Evolutionary conservation across 2,888 invertebrate species (phyloP).

Genomic region (Heliothis peltigera): DNA sequence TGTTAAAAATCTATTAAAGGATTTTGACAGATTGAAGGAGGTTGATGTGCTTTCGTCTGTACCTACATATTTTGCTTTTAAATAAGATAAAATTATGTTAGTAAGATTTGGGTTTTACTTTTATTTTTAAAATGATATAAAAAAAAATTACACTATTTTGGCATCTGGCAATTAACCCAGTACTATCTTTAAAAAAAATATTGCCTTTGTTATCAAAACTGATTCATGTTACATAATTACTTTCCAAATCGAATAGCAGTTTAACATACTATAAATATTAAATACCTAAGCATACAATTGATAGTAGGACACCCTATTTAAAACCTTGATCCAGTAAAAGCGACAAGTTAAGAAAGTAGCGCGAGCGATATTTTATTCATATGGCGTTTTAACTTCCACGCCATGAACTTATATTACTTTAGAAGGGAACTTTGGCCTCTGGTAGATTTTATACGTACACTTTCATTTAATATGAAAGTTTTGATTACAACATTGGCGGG

Average conservation of each 20-base stretch:
- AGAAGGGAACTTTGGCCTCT: conserved; percentile 9
- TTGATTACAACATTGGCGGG: too few species aligned
- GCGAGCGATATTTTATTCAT: conserved; percentile 50
- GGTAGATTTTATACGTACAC: conserved; percentile 15
- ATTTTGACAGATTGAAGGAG: too few species aligned
- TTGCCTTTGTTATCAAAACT: not conserved
- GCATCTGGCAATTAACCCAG: too few species aligned
- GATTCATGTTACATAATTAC: not conserved
- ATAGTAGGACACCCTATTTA: not conserved
- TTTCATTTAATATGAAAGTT: conserved; percentile 8
- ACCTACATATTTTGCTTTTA: too few species aligned
- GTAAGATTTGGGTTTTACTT: too few species aligned
- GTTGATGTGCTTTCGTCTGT: too few species aligned
- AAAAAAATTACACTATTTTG: too few species aligned
- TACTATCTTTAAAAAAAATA: not conserved
- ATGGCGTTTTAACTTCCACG: conserved; percentile 31
- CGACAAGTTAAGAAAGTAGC: conserved; percentile 13
- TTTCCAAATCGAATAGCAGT: not conserved
- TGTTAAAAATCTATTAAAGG: too few species aligned
- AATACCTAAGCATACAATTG: not conserved
- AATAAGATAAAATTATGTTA: too few species aligned
- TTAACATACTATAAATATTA: conserved; percentile 15
- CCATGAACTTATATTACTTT: conserved; percentile 36
- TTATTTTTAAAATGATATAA: too few species aligned
- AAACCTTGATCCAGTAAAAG: conserved; percentile 14